Evolutionary conservation across 2,888 invertebrate species (phyloP), one percentile per base, ranked within the genome.

Genomic region (Pandemis heparana): DNA sequence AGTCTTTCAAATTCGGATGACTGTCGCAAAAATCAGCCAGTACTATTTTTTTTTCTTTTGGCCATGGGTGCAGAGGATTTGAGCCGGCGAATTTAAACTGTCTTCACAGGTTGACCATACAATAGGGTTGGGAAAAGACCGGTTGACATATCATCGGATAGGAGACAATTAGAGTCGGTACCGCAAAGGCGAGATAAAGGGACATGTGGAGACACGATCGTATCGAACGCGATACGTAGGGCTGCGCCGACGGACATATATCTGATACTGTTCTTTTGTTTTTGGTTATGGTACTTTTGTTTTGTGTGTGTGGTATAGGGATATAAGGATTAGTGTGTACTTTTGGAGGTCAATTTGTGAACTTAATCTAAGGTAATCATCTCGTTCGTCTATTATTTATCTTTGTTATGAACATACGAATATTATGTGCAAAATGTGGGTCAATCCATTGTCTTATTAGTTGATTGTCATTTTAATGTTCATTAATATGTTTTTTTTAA

Each of bases 131-230:
- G 46, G 43, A 66, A 66, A 71, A 66, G 66, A 51, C 64, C 64
- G 67, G 67, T 39, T 39, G 72, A 72, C 72, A 72, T 66, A 70
- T 73, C 76, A 62, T 68, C 91, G 89, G 91, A 89, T 81, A 80
- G 84, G 80, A 86, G 89, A 91, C 92, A 93, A 93, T 93, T 93
- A 93, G 92, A 89, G 92, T 91, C 91, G 87, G 81, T 77, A 79
- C 82, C 87, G 89, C 89, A 89, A 87, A 86, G 59, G 59, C n/a
- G 60, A 63, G 72, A 72, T 72, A 85, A 80, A 77, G 76, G 85
- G 90, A 91, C 91, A 90, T 86, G 83, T 80, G 84, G 79, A 88
- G 90, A 92, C 89, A 88, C 89, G 92, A 90, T 92, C 79, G 77
- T 92, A 92, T 92, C 93, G 81, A 75, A 62, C 63, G 76, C 79